Percentiles rank a stretch among this genome's conserved stretches.
Evolutionary conservation across 92 coral and sea anemone genomes (phyloP).

Genomic region (Epizoanthus rinbou): DNA sequence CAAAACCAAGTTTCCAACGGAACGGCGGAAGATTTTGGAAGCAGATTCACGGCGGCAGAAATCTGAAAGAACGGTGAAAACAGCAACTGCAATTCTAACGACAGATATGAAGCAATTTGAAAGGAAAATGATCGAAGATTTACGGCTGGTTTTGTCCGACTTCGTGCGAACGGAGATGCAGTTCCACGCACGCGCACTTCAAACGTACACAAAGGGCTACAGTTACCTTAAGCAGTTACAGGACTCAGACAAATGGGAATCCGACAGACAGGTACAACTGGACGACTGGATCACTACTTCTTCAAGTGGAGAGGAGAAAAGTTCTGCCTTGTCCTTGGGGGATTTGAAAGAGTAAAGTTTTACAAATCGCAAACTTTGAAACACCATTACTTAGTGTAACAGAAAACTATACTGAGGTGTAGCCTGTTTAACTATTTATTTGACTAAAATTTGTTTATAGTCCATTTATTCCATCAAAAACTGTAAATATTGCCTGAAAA

Average conservation of each 20-base stretch:
- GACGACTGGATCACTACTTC: slow-evolving; percentile 41
- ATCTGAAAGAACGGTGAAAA: slow-evolving; percentile 52
- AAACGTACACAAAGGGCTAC: slow-evolving; percentile 77
- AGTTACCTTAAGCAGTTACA: slow-evolving; percentile 38
- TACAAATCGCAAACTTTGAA: too few species aligned
- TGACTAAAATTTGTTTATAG: too few species aligned
- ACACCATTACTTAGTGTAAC: too few species aligned
- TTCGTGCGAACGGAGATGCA: slow-evolving; percentile 78
- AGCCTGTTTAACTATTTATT: too few species aligned
- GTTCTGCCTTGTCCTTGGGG: slow-evolving; percentile 22
- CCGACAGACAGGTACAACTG: background rate
- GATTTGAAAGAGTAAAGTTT: background rate
- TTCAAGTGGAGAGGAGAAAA: slow-evolving; percentile 26
- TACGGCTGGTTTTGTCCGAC: slow-evolving; percentile 58
- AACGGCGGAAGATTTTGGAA: slow-evolving; percentile 66
- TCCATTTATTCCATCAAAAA: too few species aligned
- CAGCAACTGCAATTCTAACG: slow-evolving; percentile 51
- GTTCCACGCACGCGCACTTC: slow-evolving; percentile 77
- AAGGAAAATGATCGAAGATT: slow-evolving; percentile 56
- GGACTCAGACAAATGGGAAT: background rate
- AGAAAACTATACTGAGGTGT: too few species aligned
- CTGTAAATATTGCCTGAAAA: too few species aligned
- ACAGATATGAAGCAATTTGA: slow-evolving; percentile 71
- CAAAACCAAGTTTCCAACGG: slow-evolving; percentile 56
- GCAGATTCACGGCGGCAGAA: slow-evolving; percentile 67